Base-by-base conservation (phyloP, 2,113 vertebrate genomes). In the Oryzias woworae region DNA sequence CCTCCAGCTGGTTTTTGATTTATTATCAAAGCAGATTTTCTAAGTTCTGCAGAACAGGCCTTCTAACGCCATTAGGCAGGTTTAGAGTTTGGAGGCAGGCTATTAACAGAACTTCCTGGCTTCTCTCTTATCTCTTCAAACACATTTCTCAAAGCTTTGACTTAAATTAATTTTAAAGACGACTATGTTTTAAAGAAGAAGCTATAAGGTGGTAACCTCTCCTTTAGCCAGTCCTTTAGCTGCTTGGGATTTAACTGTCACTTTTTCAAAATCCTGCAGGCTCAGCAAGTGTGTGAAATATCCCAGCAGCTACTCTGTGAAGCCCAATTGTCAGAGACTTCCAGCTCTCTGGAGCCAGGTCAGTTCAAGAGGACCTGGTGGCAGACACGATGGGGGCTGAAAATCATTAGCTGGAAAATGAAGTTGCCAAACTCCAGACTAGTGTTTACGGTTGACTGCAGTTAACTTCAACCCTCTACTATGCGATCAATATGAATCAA, bases 111-210 rank as follows among this genome's bases (percentile, higher is more conserved):
- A 50, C 45, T 68, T 3, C 69, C 68, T 44, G n/a, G 49, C 62
- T 81, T 74, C 62, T 57, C 77, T 58, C 83, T 89, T 89, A 87
- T 89, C 87, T 83, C 70, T 63, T 69, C 64, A 47, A 80, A 76
- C 85, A 85, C 85, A 90, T 85, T 86, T 86, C 66, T 69, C 64
- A 73, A 77, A 82, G 84, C 82, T 57, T 57, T 75, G 36, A 47
- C 73, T 79, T 83, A 66, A 87, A 89, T 83, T 56, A 58, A 89
- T 84, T 87, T 71, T 84, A 63, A 80, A 77, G 76, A 83, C 58
- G 58, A 72, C 74, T 69, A 78, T 68, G 59, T 83, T 86, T 89
- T 80, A 69, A 66, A 50, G 54, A 73, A 81, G 65, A 31, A 82
- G 79, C 82, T 73, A 51, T 28, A 63, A 71, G 50, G 17, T 24